These are phyloP conservation scores for Papilio machaon DNA, from an alignment of 1,140 invertebrate species.

Conservation along the genomic window DNA sequence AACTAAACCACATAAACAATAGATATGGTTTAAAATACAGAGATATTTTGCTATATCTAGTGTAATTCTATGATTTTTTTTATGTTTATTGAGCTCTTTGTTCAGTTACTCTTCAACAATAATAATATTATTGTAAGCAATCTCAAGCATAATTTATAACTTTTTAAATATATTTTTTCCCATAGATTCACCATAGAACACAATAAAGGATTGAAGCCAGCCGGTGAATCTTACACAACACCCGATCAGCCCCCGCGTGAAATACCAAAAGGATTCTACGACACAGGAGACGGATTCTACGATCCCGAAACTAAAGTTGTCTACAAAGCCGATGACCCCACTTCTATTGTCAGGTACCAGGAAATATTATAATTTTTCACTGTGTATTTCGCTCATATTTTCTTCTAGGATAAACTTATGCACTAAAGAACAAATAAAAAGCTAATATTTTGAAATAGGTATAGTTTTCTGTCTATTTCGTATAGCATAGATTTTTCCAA, in stretches of 20 bases:
- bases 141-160: neutral
- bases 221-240: slow-evolving; percentile 69
- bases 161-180: neutral
- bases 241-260: slow-evolving; percentile 62
- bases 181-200: slow-evolving; percentile 70
- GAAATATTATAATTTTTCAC: slow-evolving; percentile 31
- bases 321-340: slow-evolving; percentile 50
- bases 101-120: neutral
- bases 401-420: neutral
- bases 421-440: neutral
- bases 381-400: neutral
- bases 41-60: neutral
- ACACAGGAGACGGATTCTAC: slow-evolving; percentile 80
- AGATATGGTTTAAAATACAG: neutral
- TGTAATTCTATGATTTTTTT: no score
- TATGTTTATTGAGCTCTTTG: neutral
- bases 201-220: slow-evolving; percentile 70
- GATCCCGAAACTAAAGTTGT: slow-evolving; percentile 74
- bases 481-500: neutral
- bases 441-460: neutral
- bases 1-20: neutral
- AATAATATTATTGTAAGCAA: neutral
- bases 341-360: slow-evolving; percentile 9
- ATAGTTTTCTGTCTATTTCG: neutral
- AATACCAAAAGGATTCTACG: slow-evolving; percentile 77